These are phyloP conservation scores for Macaria liturata DNA, from an alignment of 2,888 invertebrate genomes.

Conservation along the genomic window DNA sequence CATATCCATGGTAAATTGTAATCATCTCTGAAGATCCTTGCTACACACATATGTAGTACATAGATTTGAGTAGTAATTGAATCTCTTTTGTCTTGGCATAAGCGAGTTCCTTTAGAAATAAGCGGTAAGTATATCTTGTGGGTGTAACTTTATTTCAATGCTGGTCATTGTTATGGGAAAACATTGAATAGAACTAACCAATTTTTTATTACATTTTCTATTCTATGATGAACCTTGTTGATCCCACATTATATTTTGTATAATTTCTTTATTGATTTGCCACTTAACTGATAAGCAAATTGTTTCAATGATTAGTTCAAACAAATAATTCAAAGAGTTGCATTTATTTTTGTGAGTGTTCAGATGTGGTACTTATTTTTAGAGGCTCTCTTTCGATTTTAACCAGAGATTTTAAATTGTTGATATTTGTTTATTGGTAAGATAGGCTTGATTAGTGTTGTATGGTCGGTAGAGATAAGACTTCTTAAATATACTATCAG, in stretches of 20 bases:
- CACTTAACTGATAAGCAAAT: constrained; percentile 50
- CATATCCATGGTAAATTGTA: no score
- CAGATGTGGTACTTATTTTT: not conserved
- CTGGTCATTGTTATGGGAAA: constrained; percentile 26
- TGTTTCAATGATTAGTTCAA: constrained; percentile 33
- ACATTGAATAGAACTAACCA: constrained; percentile 15
- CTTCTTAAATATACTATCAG: not conserved
- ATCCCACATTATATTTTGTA: constrained; percentile 19
- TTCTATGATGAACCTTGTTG: constrained; percentile 14
- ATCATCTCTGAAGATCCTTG: no score
- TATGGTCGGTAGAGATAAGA: constrained; percentile 20
- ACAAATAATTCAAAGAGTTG: not conserved
- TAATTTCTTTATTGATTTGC: constrained; percentile 29
- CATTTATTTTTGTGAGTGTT: not conserved
- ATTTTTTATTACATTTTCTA: constrained; percentile 18
- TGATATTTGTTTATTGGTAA: constrained; percentile 53
- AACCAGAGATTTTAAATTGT: constrained; percentile 36
- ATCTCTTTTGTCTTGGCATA: constrained; percentile 2
- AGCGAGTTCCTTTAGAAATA: constrained; percentile 10
- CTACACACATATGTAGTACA: no score
- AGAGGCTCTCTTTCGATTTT: constrained; percentile 24
- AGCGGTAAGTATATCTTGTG: constrained; percentile 22
- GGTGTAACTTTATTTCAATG: constrained; percentile 28
- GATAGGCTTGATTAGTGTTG: constrained; percentile 28
- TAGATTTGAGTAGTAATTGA: no score